Conservation (phyloP, 2,797 vertebrate species). For the Heteromormyrus szaboi region DNA sequence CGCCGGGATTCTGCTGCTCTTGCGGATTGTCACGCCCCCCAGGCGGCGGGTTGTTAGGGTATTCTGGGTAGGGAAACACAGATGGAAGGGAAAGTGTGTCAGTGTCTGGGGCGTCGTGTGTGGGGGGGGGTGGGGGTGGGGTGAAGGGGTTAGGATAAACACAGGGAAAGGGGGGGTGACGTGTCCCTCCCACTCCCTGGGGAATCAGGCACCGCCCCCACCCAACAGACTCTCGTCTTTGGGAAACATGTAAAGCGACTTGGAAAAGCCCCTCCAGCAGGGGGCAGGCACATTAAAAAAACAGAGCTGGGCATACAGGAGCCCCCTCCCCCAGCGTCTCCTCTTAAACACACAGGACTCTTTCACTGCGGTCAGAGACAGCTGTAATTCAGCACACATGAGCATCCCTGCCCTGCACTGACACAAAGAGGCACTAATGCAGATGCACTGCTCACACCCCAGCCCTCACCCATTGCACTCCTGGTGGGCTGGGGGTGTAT, state of each 20-base stretch:
- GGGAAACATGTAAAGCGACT: conserved; percentile 22
- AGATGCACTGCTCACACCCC: neutral
- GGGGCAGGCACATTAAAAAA: neutral
- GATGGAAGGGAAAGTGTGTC: conserved; percentile 89
- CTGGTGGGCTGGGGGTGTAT: neutral
- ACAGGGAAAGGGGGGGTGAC: conserved; percentile 59
- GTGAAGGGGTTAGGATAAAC: conserved; percentile 40
- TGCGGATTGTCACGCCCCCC: conserved; percentile 49
- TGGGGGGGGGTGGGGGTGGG: conserved; percentile 21
- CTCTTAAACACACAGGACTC: neutral
- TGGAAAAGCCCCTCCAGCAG: neutral
- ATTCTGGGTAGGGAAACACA: conserved; percentile 99
- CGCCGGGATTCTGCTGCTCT: conserved; percentile 59
- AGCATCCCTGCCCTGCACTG: neutral
- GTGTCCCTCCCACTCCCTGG: conserved; percentile 22
- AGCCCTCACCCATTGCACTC: neutral
- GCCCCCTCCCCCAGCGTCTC: neutral
- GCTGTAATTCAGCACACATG: neutral
- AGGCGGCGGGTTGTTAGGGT: conserved; percentile 75
- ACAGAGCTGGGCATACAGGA: neutral
- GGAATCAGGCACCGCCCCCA: conserved; percentile 25
- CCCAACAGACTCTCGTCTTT: conserved; percentile 41
- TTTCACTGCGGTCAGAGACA: neutral
- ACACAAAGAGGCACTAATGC: neutral
- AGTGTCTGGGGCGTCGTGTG: conserved; percentile 76